Percentiles rank a stretch among this genome's conserved stretches.
phyloP scores from a whole-genome alignment of 1,140 invertebrate genomes.

The Lepidurus packardi region DNA sequence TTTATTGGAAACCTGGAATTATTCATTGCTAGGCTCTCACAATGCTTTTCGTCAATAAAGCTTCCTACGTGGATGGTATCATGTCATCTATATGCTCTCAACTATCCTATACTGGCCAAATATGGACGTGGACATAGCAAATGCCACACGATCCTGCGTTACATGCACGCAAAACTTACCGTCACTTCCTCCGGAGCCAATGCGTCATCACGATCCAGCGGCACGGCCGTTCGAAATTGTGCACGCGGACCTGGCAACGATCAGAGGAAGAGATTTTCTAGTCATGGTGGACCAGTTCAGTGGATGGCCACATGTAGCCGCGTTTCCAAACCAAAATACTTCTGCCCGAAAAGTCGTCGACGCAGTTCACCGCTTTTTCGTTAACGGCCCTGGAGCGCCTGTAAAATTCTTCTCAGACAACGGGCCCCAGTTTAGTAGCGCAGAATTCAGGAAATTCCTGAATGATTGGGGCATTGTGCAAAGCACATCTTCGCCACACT shows the following conservation, averaged over 20 bases:
- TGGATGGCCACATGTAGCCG: not conserved
- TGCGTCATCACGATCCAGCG: not conserved
- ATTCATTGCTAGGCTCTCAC: no score
- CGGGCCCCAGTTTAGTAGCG: not conserved
- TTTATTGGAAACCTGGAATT: no score
- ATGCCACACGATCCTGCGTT: no score
- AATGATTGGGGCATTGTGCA: not conserved
- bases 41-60: no score
- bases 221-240: not conserved
- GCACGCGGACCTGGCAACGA: not conserved
- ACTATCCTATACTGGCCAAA: no score
- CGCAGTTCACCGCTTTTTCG: not conserved
- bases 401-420: not conserved
- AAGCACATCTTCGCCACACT: slow-evolving; percentile 26
- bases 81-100: no score
- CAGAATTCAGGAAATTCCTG: not conserved
- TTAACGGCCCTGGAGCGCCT: not conserved
- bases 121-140: no score
- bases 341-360: not conserved
- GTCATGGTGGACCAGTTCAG: not conserved
- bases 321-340: not conserved
- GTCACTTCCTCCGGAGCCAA: not conserved
- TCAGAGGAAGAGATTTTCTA: no score
- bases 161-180: not conserved
- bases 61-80: no score